Base-by-base conservation (phyloP, 1,140 invertebrate genomes). In the Chionoecetes opilio region DNA sequence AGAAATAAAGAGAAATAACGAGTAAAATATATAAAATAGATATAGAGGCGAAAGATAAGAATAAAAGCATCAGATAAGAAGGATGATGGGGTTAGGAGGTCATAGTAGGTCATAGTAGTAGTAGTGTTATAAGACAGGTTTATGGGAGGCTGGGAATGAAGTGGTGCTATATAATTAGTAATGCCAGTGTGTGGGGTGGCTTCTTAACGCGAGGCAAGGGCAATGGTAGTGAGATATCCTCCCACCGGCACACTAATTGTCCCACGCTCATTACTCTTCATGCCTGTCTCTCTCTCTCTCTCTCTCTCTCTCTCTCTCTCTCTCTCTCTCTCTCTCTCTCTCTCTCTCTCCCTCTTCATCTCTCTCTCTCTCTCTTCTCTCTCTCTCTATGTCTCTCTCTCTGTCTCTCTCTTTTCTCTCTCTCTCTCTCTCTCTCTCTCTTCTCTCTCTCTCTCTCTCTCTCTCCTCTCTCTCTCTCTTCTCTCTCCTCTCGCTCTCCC, bases 111-210 rank as follows among this genome's bases (percentile, higher is more conserved):
- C n/a, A n/a, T n/a, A n/a, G n/a, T n/a, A n/a, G n/a, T n/a, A n/a
- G n/a, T n/a, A n/a, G n/a, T n/a, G n/a, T n/a, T n/a, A n/a, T 26
- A 75, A 75, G 63, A 75, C 63, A 75, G 63, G 63, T 75, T 75
- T 75, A 75, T 75, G 63, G 63, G 63, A n/a, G 21, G 63, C 63
- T 26, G n/a, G 63, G 8, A 75, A 75, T 75, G 26, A 75, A 75
- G 0, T n/a, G n/a, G 21, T 17, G 26, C 63, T 75, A 75, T 75
- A 17, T 75, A 75, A 75, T 75, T 75, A 75, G 63, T 75, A 75
- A 2, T 21, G 11, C 21, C 21, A 26, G 63, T 26, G 11, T 75
- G 63, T 26, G 63, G 11, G 63, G 63, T 5, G 21, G 8, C n/a
- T 26, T n/a, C 63, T 75, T 75, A 75, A 1, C n/a, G 21, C 5